A percentile compares a stretch with the other conserved stretches of the same genome.
Conservation (phyloP, 2,888 invertebrate species). For the Miltochrista miniata region DNA sequence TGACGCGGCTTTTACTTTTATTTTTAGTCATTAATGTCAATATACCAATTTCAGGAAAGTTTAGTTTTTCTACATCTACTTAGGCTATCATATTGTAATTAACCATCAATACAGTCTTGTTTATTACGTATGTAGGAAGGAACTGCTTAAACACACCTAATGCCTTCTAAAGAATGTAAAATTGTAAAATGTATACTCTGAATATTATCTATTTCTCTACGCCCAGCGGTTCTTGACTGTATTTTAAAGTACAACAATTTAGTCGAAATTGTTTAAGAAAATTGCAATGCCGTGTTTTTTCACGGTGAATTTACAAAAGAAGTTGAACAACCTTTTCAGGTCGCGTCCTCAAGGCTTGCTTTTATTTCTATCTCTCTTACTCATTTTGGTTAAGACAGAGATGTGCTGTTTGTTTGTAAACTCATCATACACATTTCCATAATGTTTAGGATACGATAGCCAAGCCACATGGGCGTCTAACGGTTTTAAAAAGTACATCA, state of each 20-base stretch:
- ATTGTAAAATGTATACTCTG: too few species aligned
- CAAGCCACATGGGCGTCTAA: slow-evolving; percentile 6
- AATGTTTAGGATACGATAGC: slow-evolving; percentile 27
- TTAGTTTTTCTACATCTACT: too few species aligned
- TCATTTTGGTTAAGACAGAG: slow-evolving; percentile 46
- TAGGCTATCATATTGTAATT: too few species aligned
- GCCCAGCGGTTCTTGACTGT: too few species aligned
- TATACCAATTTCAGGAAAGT: too few species aligned
- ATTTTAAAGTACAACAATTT: slow-evolving; percentile 26
- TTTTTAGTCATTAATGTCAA: too few species aligned
- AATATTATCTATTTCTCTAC: too few species aligned
- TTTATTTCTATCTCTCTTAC: slow-evolving; percentile 49
- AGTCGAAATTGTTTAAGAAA: slow-evolving; percentile 48
- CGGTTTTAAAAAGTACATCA: neutral
- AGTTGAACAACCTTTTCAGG: slow-evolving; percentile 70
- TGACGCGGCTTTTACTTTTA: too few species aligned
- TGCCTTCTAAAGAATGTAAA: too few species aligned
- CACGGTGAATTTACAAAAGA: slow-evolving; percentile 52
- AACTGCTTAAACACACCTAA: too few species aligned
- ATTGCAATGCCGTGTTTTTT: slow-evolving; percentile 58
- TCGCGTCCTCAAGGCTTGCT: slow-evolving; percentile 49
- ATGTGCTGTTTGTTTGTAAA: slow-evolving; percentile 72
- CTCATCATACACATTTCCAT: slow-evolving; percentile 51
- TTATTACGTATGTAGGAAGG: too few species aligned
- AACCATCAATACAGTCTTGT: too few species aligned